These are phyloP conservation scores for Phalanger gymnotis DNA, from an alignment of 2,797 vertebrate species.

Conservation along the genomic window DNA sequence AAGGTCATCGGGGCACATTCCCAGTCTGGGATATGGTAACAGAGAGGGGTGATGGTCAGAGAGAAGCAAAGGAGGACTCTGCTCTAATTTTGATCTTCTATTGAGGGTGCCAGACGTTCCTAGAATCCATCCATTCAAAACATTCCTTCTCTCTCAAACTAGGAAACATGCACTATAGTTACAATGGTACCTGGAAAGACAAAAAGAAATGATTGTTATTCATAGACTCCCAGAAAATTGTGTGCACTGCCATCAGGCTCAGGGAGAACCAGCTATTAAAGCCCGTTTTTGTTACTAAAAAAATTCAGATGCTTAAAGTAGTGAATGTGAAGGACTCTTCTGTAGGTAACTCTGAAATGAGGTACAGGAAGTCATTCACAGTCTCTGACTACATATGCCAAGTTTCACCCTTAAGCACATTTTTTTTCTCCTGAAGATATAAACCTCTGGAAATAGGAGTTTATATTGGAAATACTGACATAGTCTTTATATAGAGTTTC, in stretches of 20 bases:
- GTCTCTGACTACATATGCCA: conserved; percentile 42
- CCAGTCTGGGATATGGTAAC: not conserved
- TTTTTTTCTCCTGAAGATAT: conserved; percentile 48
- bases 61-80: not conserved
- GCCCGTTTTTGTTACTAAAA: conserved; percentile 60
- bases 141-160: not conserved
- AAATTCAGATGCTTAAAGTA: conserved; percentile 54
- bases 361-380: conserved; percentile 34
- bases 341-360: conserved; percentile 52
- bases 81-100: not conserved
- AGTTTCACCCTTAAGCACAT: conserved; percentile 51
- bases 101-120: not conserved
- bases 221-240: conserved; percentile 30
- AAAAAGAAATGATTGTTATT: conserved; percentile 32
- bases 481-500: conserved; percentile 63
- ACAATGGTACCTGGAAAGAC: conserved; percentile 8
- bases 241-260: conserved; percentile 44
- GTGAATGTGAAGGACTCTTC: conserved; percentile 52
- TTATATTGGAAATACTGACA: conserved; percentile 52
- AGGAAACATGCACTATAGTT: not conserved
- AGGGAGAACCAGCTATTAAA: conserved; percentile 53
- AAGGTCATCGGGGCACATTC: not conserved
- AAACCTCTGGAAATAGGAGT: conserved; percentile 52
- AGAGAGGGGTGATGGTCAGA: not conserved
- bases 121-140: not conserved